These are phyloP conservation scores for Paedocypris sp. DNA, from an alignment of 2,113 vertebrate genomes.

Conservation along the genomic window DNA sequence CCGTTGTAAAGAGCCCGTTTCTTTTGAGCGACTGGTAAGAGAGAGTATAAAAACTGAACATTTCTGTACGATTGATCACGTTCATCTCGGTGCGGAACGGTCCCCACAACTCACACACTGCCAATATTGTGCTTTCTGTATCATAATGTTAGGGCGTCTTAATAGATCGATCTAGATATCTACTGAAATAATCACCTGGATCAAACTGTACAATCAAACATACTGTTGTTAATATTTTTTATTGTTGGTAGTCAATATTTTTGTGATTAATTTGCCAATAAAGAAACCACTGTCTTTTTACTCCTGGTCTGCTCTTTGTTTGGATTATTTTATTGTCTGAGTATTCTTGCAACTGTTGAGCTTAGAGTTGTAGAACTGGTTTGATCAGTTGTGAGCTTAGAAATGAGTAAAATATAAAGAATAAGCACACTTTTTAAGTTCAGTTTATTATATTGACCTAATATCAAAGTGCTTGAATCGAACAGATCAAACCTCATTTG, in stretches of 20 bases:
- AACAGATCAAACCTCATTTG: too few species aligned
- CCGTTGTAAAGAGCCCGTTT: constrained; percentile 2
- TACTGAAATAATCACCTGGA: constrained; percentile 41
- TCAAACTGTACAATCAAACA: constrained; percentile 49
- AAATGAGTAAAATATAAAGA: not conserved
- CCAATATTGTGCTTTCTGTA: constrained; percentile 44
- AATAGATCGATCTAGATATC: constrained; percentile 35
- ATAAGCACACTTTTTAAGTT: too few species aligned
- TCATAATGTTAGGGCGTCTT: constrained; percentile 41
- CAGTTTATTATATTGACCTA: too few species aligned
- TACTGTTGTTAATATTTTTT: constrained; percentile 48
- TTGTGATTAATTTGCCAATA: constrained; percentile 52
- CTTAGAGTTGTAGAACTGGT: not conserved
- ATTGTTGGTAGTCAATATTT: constrained; percentile 51
- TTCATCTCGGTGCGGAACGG: constrained; percentile 6
- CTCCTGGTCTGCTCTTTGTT: not conserved
- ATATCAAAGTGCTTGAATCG: too few species aligned
- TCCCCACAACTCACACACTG: constrained; percentile 37
- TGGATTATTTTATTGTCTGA: not conserved
- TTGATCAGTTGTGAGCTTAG: not conserved
- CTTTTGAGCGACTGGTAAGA: not conserved
- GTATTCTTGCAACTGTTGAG: too few species aligned
- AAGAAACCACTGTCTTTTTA: constrained; percentile 48
- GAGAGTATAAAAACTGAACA: not conserved
- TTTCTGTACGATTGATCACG: not conserved